Conservation (phyloP, 1,140 invertebrate species). For the Tenebrio molitor region DNA sequence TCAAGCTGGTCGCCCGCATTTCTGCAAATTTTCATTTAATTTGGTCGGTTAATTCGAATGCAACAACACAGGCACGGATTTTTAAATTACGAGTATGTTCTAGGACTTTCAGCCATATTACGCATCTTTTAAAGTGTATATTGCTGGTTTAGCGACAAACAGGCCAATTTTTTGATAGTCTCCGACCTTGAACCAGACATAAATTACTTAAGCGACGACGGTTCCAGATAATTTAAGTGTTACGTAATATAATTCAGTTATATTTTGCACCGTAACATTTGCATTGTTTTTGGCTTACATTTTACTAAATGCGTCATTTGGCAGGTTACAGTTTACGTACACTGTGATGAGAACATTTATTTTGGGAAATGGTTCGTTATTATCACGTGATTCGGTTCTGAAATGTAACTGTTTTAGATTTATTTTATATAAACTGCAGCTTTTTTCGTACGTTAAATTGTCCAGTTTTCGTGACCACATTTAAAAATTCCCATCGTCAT, state of each 20-base stretch:
- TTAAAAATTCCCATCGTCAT: no score
- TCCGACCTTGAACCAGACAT: slow-evolving; percentile 8
- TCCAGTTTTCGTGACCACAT: no score
- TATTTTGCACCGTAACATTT: background rate
- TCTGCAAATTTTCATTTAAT: no score
- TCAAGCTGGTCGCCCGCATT: no score
- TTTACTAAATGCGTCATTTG: slow-evolving; percentile 25
- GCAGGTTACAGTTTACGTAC: slow-evolving; percentile 17
- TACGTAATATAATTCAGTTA: slow-evolving; percentile 1
- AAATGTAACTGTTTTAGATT: no score
- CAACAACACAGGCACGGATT: no score
- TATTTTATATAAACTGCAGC: no score
- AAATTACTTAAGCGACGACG: slow-evolving; percentile 12
- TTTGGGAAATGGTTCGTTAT: background rate
- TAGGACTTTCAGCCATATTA: no score
- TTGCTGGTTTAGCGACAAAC: background rate
- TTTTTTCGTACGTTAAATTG: no score
- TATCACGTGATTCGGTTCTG: slow-evolving; percentile 22
- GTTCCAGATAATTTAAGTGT: slow-evolving; percentile 18
- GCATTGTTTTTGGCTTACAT: background rate
- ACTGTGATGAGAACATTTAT: slow-evolving; percentile 2
- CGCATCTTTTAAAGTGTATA: background rate
- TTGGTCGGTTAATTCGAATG: no score
- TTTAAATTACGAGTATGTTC: no score
- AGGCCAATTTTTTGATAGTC: slow-evolving; percentile 12